Evolutionary conservation across 2,797 vertebrate genomes (phyloP), one percentile per base, ranked within the genome.

Genomic region (Rhinoraja longicauda): DNA sequence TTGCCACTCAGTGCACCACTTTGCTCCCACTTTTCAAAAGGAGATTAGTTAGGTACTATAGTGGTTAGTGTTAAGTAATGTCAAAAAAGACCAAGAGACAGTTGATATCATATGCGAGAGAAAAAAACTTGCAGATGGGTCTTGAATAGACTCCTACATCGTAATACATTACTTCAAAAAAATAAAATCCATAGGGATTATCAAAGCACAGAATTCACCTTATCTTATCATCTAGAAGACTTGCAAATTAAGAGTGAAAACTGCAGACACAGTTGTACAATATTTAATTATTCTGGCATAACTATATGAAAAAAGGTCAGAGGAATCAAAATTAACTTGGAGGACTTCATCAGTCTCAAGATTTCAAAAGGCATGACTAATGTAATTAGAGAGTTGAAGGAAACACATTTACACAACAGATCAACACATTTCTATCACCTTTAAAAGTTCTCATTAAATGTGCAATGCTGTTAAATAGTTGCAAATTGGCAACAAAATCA

Each of bases 331-430:
- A 62, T 32, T 9, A 67, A 67, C 32, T 88, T 32, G n/a, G 19
- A 72, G 70, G n/a, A 8, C 57, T 86, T 86, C n/a, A 62, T 62
- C 32, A 67, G 32, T 64, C 64, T 19, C 67, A 88, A 67, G n/a
- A 67, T 88, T 88, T 32, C n/a, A 88, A 64, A 32, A 67, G n/a
- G 67, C 62, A 67, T 67, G 17, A 19, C n/a, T 21, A 36, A 67
- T 19, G 19, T n/a, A 88, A 88, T 88, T 88, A 67, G n/a, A 1
- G 15, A 67, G n/a, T 21, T 88, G 17, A 67, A 88, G 59, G 84
- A n/a, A n/a, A 88, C 59, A 88, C n/a, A 24, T 67, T 88, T 67
- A 67, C 59, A 91, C 64, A 90, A 90, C 67, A 92, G 62, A 67
- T 75, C 24, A 88, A 88, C 29, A 15, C 53, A 29, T 32, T 32